Evolutionary conservation across 2,888 invertebrate species (phyloP).

Genomic region (Catocala sponsa): DNA sequence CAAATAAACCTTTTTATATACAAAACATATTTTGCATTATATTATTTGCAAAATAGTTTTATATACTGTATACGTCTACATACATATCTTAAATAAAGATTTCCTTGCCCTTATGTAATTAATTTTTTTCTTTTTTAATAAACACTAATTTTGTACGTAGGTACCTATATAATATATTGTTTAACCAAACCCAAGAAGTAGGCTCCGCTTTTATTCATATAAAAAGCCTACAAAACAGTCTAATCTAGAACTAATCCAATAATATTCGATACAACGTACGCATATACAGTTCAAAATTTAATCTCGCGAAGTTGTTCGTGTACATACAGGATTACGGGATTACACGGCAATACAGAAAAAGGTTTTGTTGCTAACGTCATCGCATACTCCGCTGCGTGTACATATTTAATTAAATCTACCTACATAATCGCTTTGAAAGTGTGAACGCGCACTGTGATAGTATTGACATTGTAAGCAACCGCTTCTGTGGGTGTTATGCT

Average conservation of each 20-base stretch:
- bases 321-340: constrained; percentile 29
- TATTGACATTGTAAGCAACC: background rate
- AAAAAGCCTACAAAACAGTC: constrained; percentile 2
- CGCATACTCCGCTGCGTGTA: constrained; percentile 39
- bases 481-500: background rate
- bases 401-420: constrained; percentile 65
- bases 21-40: too few species aligned
- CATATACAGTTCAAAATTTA: constrained; percentile 29
- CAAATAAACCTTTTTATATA: too few species aligned
- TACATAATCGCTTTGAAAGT: constrained; percentile 30
- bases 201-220: background rate
- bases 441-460: constrained; percentile 20
- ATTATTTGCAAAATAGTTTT: too few species aligned
- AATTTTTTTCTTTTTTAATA: too few species aligned
- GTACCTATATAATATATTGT: too few species aligned
- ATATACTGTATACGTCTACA: too few species aligned
- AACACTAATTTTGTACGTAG: background rate
- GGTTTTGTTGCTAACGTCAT: constrained; percentile 54
- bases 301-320: constrained; percentile 21
- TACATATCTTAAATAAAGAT: too few species aligned
- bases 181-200: background rate
- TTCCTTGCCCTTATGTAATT: too few species aligned
- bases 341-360: constrained; percentile 43
- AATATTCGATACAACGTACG: constrained; percentile 9
- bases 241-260: constrained; percentile 14